A percentile compares a stretch with the other conserved stretches of the same genome.
Conservation (phyloP, 2,888 invertebrate species). For the Lordiphosa andalusiaca region DNA sequence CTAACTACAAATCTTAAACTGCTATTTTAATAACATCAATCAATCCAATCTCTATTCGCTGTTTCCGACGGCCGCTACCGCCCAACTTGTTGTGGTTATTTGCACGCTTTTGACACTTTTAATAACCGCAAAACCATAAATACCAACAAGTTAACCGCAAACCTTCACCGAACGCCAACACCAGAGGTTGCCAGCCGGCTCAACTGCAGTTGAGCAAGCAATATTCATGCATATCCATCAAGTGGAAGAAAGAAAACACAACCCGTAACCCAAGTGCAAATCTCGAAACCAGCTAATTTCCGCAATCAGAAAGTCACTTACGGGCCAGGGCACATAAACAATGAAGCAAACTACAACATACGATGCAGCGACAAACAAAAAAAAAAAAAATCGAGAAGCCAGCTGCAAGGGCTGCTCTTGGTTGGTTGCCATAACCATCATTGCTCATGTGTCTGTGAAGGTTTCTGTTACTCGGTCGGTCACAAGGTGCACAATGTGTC, state of each 20-base stretch:
- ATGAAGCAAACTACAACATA: slow-evolving; percentile 28
- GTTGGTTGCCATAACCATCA: slow-evolving; percentile 48
- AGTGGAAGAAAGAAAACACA: slow-evolving; percentile 53
- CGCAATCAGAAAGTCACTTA: slow-evolving; percentile 70
- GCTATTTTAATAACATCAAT: slow-evolving; percentile 26
- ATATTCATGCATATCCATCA: slow-evolving; percentile 70
- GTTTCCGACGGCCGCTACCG: not conserved
- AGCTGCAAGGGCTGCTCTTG: not conserved
- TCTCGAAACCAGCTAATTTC: slow-evolving; percentile 65
- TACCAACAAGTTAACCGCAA: slow-evolving; percentile 46
- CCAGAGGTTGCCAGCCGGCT: slow-evolving; percentile 14
- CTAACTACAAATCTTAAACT: slow-evolving; percentile 4
- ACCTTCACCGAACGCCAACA: slow-evolving; percentile 18
- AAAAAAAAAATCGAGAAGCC: no score
- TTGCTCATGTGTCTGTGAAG: slow-evolving; percentile 47
- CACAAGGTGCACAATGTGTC: slow-evolving; percentile 9
- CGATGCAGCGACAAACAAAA: not conserved
- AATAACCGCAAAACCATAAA: slow-evolving; percentile 67
- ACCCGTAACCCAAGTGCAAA: slow-evolving; percentile 15
- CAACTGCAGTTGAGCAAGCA: slow-evolving; percentile 41
- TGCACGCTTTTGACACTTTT: slow-evolving; percentile 65
- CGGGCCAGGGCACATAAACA: slow-evolving; percentile 59
- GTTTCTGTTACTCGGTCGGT: slow-evolving; percentile 8
- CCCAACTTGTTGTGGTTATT: slow-evolving; percentile 42
- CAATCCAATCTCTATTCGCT: slow-evolving; percentile 5